A percentile compares a stretch with the other conserved stretches of the same genome.
phyloP scores from a whole-genome alignment of 2,888 invertebrate genomes.

The Globia sparganii region DNA sequence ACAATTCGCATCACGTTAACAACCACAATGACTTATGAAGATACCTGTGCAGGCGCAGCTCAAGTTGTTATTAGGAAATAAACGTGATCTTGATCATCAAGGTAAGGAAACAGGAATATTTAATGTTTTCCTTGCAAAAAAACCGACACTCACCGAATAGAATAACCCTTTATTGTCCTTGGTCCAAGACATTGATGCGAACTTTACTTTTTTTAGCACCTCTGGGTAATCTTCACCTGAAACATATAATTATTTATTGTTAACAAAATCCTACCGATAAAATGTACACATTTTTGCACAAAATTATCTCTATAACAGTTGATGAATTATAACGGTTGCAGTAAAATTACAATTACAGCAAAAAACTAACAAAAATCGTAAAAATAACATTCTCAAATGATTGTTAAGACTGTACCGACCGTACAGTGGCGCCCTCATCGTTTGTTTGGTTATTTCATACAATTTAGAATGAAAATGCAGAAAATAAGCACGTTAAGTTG shows the following conservation, averaged over 20 bases:
- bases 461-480: too few species aligned
- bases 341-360: not conserved
- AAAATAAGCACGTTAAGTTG: too few species aligned
- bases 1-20: constrained; percentile 32
- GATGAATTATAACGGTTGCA: not conserved
- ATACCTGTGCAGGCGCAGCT: constrained; percentile 11
- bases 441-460: too few species aligned
- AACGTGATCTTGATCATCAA: constrained; percentile 43
- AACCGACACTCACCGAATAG: constrained; percentile 93
- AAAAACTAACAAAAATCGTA: not conserved
- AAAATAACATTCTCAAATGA: constrained; percentile 4
- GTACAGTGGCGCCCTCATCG: too few species aligned
- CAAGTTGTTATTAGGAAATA: not conserved
- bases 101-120: constrained; percentile 37
- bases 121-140: constrained; percentile 5
- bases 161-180: constrained; percentile 98
- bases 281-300: not conserved
- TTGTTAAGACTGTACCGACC: too few species aligned
- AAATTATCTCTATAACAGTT: not conserved
- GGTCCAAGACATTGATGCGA: constrained; percentile 97
- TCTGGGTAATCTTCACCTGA: constrained; percentile 96
- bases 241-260: constrained; percentile 44
- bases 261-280: not conserved
- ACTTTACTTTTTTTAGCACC: constrained; percentile 97
- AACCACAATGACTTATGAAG: constrained; percentile 28